phyloP scores from a whole-genome alignment of 2,113 vertebrate species.

The Aegithalos caudatus region DNA sequence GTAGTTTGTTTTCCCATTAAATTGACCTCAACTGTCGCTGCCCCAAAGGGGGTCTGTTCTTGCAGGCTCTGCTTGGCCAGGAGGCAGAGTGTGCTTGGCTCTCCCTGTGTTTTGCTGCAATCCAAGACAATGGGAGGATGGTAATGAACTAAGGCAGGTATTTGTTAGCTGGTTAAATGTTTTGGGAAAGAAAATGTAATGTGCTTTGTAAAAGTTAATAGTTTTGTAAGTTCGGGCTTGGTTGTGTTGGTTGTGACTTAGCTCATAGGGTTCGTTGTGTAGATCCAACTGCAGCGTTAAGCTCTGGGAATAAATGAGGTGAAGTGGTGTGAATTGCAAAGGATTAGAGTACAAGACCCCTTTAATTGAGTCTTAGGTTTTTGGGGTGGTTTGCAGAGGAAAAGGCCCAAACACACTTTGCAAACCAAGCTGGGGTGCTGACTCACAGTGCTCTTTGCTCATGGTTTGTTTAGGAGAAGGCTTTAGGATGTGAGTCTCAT shows the following conservation, averaged over 20 bases:
- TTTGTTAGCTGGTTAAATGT: not conserved
- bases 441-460: not conserved
- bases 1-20: slow-evolving; percentile 29
- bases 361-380: not conserved
- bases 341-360: not conserved
- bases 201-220: fast-evolving
- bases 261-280: not conserved
- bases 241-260: not conserved
- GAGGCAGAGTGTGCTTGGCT: not conserved
- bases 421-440: not conserved
- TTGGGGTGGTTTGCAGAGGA: not conserved
- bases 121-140: not conserved
- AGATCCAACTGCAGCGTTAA: not conserved
- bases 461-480: not conserved
- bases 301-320: not conserved
- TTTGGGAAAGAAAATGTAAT: not conserved
- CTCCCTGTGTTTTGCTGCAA: not conserved
- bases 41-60: slow-evolving; percentile 29
- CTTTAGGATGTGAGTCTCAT: not conserved
- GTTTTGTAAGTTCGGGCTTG: not conserved
- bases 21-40: not conserved
- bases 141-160: not conserved
- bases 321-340: not conserved
- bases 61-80: not conserved
- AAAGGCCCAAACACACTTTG: not conserved